Percentiles rank a stretch among this genome's conserved stretches.
Evolutionary conservation across 2,797 vertebrate species (phyloP).

Genomic region (Heliangelus exortis): DNA sequence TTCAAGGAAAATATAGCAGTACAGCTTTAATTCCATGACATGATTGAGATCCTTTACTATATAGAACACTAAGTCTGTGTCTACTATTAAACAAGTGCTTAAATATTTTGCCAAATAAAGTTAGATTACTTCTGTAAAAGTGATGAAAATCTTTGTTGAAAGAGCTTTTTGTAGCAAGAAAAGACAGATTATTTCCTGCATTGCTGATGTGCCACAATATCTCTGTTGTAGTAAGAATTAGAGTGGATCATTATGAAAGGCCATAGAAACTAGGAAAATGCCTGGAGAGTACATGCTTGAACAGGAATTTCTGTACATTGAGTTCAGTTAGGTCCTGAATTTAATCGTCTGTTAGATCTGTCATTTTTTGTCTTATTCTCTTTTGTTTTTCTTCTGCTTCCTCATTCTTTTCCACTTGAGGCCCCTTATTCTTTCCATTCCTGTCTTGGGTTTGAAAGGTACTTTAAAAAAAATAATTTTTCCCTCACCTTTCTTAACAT

Average conservation of each 20-base stretch:
- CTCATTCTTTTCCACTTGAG: background rate
- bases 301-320: background rate
- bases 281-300: background rate
- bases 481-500: background rate
- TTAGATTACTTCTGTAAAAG: background rate
- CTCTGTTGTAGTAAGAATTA: background rate
- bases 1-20: background rate
- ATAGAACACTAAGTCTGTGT: background rate
- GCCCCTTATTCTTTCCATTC: background rate
- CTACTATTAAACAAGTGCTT: background rate
- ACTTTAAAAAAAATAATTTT: background rate
- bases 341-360: background rate
- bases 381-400: background rate
- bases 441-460: background rate
- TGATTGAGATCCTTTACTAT: background rate
- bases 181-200: background rate
- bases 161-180: background rate
- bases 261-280: background rate
- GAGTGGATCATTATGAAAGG: background rate
- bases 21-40: background rate
- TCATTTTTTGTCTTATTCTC: background rate
- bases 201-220: background rate
- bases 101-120: conserved; percentile 3
- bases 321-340: background rate
- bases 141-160: background rate